Evolutionary conservation across 2,797 vertebrate genomes (phyloP).

Genomic region (Clarias laeviceps): DNA sequence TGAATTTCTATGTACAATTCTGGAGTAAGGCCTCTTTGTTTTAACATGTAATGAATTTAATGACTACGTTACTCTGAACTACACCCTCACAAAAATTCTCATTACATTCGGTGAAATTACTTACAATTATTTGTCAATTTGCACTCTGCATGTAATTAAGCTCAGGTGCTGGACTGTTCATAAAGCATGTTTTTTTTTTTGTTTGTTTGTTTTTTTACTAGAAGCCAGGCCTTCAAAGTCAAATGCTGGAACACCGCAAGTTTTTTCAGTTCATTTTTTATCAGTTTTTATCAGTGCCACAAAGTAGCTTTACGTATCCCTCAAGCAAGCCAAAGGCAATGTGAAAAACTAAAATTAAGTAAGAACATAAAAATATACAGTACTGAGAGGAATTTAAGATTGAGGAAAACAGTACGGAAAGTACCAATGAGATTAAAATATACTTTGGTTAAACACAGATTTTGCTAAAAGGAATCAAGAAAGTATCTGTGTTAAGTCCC

Average conservation of each 20-base stretch:
- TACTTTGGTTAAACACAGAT: background rate
- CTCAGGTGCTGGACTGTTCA: background rate
- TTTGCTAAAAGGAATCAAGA: background rate
- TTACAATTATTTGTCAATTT: background rate
- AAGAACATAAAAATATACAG: background rate
- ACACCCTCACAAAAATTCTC: background rate
- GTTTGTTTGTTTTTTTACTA: background rate
- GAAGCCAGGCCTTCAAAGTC: background rate
- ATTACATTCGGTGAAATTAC: background rate
- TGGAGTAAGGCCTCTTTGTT: slow-evolving; percentile 30
- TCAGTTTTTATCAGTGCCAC: background rate
- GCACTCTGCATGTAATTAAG: no score
- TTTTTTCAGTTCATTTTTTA: background rate
- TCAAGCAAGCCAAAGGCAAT: background rate
- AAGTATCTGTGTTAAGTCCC: background rate
- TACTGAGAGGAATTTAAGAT: background rate
- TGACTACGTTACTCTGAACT: background rate
- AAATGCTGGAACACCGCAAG: background rate
- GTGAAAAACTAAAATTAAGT: background rate
- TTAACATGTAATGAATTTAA: background rate
- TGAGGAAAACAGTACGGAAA: background rate
- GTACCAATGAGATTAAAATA: background rate
- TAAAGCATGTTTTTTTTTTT: background rate
- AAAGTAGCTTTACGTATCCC: background rate
- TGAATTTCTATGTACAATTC: slow-evolving; percentile 71